A percentile compares a stretch with the other conserved stretches of the same genome.
Evolutionary conservation across 2,113 vertebrate genomes (phyloP).

Genomic region (Symphodus melops): DNA sequence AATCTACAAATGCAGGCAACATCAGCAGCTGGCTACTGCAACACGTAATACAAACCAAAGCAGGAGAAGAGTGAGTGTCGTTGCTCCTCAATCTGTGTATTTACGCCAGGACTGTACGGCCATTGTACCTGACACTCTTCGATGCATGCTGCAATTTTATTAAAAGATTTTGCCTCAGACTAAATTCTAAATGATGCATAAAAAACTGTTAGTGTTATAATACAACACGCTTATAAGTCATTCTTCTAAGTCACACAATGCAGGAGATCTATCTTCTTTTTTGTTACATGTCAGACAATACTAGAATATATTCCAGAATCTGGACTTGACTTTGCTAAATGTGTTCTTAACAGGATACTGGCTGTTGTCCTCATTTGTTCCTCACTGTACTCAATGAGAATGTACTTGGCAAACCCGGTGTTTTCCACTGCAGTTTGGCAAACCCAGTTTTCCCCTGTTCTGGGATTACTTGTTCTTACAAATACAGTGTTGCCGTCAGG

Average conservation of each 20-base stretch:
- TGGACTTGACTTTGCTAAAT: neutral
- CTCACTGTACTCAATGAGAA: conserved; percentile 27
- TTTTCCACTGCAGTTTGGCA: conserved; percentile 13
- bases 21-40: too few relatives aligned
- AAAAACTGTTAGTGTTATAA: neutral
- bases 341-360: conserved; percentile 17
- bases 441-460: conserved; percentile 12
- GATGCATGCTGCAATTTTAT: too few relatives aligned
- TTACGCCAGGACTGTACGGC: too few relatives aligned
- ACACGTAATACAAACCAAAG: too few relatives aligned
- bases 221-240: neutral
- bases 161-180: too few relatives aligned
- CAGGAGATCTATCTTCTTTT: neutral
- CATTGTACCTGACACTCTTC: too few relatives aligned
- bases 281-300: neutral
- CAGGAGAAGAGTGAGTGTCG: too few relatives aligned
- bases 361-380: conserved; percentile 7
- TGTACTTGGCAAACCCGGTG: neutral
- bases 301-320: neutral
- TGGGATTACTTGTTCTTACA: conserved; percentile 2
- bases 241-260: neutral
- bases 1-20: too few relatives aligned
- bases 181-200: neutral
- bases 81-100: too few relatives aligned
- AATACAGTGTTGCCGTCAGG: neutral